Evolutionary conservation across 1,140 invertebrate genomes (phyloP).

Genomic region (Diuraphis noxia): DNA sequence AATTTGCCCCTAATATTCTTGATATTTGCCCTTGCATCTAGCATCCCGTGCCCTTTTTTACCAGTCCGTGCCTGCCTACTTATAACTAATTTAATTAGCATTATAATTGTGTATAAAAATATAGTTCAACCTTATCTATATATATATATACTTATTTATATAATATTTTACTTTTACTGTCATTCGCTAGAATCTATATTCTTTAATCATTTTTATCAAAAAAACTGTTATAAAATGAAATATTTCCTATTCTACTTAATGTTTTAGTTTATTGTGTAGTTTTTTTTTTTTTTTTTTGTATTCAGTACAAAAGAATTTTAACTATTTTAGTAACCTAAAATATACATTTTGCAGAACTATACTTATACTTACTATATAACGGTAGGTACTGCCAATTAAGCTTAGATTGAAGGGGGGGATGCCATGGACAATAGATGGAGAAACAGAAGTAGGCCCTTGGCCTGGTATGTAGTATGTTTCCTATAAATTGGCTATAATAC

Average conservation of each 20-base stretch:
- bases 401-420: too few relatives aligned
- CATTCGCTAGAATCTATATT: neutral
- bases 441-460: too few relatives aligned
- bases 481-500: too few relatives aligned
- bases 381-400: neutral
- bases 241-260: neutral
- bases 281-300: neutral
- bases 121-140: neutral
- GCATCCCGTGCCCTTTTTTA: too few relatives aligned
- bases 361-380: neutral
- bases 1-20: too few relatives aligned
- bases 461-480: too few relatives aligned
- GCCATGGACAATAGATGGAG: too few relatives aligned
- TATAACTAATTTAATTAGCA: neutral
- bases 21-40: too few relatives aligned
- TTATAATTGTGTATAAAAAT: neutral
- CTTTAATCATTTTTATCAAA: neutral
- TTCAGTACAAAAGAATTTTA: neutral
- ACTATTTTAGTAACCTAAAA: neutral
- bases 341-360: neutral
- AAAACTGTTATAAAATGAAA: neutral
- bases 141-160: neutral
- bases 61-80: too few relatives aligned
- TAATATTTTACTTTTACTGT: neutral
- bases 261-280: neutral